Conservation (phyloP, 53 echinoderm and acorn worm genomes). For the Holothuria scabra region DNA sequence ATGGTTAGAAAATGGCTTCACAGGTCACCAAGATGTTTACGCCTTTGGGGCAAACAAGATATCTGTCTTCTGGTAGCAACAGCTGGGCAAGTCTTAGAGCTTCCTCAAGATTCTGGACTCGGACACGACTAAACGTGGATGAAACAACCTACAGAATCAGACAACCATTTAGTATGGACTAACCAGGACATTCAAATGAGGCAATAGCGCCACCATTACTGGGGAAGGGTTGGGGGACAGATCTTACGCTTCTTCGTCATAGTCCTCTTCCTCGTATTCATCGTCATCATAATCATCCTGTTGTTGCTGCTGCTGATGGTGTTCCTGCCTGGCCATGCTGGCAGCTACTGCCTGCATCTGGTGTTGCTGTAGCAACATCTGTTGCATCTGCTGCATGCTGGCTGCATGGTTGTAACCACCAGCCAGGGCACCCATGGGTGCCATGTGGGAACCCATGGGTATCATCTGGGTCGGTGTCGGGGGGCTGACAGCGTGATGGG, state of each 20-base stretch:
- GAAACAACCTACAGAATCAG: too few species aligned
- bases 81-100: too few species aligned
- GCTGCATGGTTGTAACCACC: slow-evolving; percentile 51
- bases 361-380: slow-evolving; percentile 43
- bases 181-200: too few species aligned
- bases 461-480: slow-evolving; percentile 44
- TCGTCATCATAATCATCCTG: slow-evolving; percentile 37
- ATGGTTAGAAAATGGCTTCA: too few species aligned
- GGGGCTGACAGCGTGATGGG: slow-evolving; percentile 42
- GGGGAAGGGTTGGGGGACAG: not conserved
- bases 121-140: too few species aligned
- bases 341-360: slow-evolving; percentile 45
- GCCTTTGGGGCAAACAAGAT: too few species aligned
- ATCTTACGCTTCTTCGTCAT: slow-evolving; percentile 31
- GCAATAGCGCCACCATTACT: too few species aligned
- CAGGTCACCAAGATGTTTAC: too few species aligned
- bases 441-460: slow-evolving; percentile 51
- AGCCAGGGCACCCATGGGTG: slow-evolving; percentile 45
- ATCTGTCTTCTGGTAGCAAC: too few species aligned
- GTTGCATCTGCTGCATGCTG: slow-evolving; percentile 52
- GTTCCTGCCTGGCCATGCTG: slow-evolving; percentile 1
- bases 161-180: too few species aligned
- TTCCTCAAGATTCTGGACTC: too few species aligned
- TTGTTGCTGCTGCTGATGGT: slow-evolving; percentile 25
- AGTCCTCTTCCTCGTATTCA: slow-evolving; percentile 42